Evolutionary conservation across 2,888 invertebrate species (phyloP), one percentile per base, ranked within the genome.

Genomic region (Digitonthophagus gazella): DNA sequence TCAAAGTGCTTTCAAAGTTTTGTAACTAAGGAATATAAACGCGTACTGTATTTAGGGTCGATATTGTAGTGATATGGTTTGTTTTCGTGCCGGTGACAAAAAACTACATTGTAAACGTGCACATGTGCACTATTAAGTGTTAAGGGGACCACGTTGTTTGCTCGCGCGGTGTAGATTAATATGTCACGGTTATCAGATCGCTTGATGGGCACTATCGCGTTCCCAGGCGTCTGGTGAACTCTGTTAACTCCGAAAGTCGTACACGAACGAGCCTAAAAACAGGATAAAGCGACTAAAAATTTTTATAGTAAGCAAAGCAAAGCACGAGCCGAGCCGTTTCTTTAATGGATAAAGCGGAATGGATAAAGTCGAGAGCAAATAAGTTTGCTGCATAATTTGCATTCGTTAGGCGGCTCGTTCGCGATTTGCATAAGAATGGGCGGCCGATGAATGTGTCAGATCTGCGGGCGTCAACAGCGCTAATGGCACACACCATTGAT

Each of bases 141-240:
- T 57, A 16, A 15, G 16, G 1, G 8, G 57, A 57, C 57, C n/a
- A 16, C 15, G 61, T 61, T 61, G 20, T 61, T 61, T 61, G 61
- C 61, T 61, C 20, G 18, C 61, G 16, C 28, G 18, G 4, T 58
- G 16, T 58, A 61, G 61, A 61, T 61, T 61, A 61, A 61, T 61
- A 61, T 61, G 61, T 61, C 61, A 61, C 6, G n/a, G 61, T 61
- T 61, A 61, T 61, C 61, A 61, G 61, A 61, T 61, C 61, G 20
- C 61, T 19, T 61, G 61, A 61, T 20, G 20, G 61, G 11, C 18
- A 61, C 19, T 61, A 61, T 61, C 61, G 18, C 18, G 61, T 19
- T 44, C 61, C 61, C 61, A 20, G 61, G 61, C 61, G 15, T 20
- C 61, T 19, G n/a, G 61, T 44, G 28, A 44, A 44, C 28, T 44